Conservation (phyloP, 1,140 invertebrate species). For the Paraescarpia echinospica region DNA sequence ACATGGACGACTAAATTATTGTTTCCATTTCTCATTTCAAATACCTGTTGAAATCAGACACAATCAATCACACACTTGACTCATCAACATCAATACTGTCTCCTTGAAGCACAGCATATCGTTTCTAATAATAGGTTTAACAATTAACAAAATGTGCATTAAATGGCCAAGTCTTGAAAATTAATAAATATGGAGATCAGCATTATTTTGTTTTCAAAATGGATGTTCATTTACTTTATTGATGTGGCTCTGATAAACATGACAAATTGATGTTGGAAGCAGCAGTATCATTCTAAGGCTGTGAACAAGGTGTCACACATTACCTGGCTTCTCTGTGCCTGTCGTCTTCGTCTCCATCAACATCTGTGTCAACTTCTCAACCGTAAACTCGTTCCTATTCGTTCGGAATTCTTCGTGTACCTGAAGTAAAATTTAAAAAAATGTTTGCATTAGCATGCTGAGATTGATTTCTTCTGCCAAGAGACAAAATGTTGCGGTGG, state of each 20-base stretch:
- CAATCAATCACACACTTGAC: no score
- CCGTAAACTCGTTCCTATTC: conserved; percentile 86
- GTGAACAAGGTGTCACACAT: conserved; percentile 15
- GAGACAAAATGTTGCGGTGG: background rate
- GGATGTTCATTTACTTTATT: no score
- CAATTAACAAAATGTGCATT: no score
- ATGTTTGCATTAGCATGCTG: background rate
- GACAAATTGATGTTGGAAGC: background rate
- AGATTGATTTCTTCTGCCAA: background rate
- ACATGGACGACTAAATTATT: no score
- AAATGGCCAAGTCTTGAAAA: no score
- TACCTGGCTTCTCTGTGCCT: conserved; percentile 87
- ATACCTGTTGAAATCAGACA: no score
- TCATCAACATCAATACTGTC: no score
- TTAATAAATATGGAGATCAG: no score
- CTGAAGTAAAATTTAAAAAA: conserved; percentile 55
- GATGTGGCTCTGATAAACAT: background rate
- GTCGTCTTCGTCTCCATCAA: conserved; percentile 89
- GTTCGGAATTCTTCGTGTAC: conserved; percentile 87
- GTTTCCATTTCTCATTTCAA: no score
- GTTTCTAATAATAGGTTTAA: no score
- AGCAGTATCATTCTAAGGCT: background rate
- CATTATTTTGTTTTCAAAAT: no score
- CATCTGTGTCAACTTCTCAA: conserved; percentile 86
- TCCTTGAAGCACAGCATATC: no score